These are phyloP conservation scores for Piliocolobus tephrosceles DNA, from an alignment of 2,113 vertebrate genomes.

Conservation along the genomic window DNA sequence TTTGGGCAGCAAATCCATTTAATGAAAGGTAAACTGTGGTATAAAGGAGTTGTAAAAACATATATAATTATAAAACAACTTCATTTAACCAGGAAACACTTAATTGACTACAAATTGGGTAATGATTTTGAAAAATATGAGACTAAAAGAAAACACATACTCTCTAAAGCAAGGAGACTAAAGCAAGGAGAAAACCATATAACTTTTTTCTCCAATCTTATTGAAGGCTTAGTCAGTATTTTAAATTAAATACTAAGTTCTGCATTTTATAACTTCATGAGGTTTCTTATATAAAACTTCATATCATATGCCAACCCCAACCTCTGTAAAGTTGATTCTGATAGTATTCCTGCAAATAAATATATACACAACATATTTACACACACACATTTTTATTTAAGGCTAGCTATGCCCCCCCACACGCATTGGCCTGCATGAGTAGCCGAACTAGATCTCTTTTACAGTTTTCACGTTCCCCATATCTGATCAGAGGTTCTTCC, in stretches of 20 bases:
- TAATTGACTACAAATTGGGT: neutral
- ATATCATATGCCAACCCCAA: neutral
- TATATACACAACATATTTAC: neutral
- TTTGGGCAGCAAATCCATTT: neutral
- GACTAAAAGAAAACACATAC: neutral
- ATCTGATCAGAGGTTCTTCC: neutral
- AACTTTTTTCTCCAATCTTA: neutral
- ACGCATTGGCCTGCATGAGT: neutral
- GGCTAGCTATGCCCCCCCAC: neutral
- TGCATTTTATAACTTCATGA: neutral
- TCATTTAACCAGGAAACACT: neutral
- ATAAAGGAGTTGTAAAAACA: neutral
- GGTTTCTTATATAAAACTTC: neutral
- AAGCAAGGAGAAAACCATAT: neutral
- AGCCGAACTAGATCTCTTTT: neutral
- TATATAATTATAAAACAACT: neutral
- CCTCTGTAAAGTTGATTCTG: neutral
- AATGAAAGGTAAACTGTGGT: neutral
- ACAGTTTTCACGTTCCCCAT: neutral
- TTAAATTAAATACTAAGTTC: neutral
- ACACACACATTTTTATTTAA: neutral
- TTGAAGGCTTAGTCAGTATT: neutral
- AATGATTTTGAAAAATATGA: constrained; percentile 12
- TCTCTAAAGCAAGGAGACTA: neutral
- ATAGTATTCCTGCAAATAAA: neutral